These are phyloP conservation scores for Elephantulus edwardii DNA, from an alignment of 2,113 vertebrate species.

Conservation along the genomic window DNA sequence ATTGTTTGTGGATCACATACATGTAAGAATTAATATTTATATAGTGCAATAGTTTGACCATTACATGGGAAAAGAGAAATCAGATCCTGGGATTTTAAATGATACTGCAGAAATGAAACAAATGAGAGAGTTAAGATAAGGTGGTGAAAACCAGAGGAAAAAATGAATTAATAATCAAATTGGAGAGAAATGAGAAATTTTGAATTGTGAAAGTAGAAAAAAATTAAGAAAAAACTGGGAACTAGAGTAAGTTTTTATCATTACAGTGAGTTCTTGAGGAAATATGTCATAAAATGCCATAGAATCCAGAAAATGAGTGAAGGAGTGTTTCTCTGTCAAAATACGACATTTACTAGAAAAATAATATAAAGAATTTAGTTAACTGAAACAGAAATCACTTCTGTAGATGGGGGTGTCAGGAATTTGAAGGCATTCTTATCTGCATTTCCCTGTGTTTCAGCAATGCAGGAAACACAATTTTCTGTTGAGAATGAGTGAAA, in stretches of 20 bases:
- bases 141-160: not conserved
- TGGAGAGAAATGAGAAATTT: not conserved
- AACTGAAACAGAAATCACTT: not conserved
- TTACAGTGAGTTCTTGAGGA: not conserved
- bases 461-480: not conserved
- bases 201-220: not conserved
- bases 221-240: not conserved
- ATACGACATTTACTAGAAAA: not conserved
- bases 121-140: not conserved
- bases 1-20: too few species aligned
- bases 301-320: not conserved
- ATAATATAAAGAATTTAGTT: not conserved
- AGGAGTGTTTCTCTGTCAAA: not conserved
- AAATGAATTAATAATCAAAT: not conserved
- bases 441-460: slow-evolving; percentile 2
- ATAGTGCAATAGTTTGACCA: not conserved
- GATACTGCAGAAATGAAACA: not conserved
- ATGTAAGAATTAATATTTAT: too few species aligned
- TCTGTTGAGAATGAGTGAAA: not conserved
- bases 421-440: slow-evolving; percentile 1
- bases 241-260: not conserved
- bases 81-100: too few species aligned
- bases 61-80: not conserved
- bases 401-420: not conserved
- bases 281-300: not conserved